Base-by-base conservation (phyloP, 53 echinoderm and acorn worm species). In the Holothuria scabra region DNA sequence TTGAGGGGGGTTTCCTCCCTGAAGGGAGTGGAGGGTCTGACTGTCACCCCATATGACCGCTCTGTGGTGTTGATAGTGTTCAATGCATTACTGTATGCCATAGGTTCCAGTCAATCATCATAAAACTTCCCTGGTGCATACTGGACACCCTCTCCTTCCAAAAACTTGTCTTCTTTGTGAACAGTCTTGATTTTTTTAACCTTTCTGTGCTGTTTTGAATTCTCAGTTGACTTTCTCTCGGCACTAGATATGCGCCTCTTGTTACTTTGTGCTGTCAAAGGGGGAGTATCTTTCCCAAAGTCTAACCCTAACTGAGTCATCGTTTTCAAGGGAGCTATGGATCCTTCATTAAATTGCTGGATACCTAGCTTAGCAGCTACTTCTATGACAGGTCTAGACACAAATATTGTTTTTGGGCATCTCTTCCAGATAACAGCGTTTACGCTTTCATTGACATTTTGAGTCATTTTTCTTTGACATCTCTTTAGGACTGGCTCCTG, bases 351-450 rank as follows among this genome's bases (percentile, higher is more conserved):
- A 79, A 86, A 79, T 24, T 79, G 48, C 80, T 79, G 79, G 31
- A 48, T 65, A 24, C 33, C 66, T 41, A 86, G 56, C 32, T 64
- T 86, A 65, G 80, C 80, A 38, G 80, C 79, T 32, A 79, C 67
- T 79, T 86, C 67, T 24, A 80, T 70, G 33, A 70, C 70, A 12
- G 70, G 33, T 31, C 34, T 30, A 30, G 70, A 70, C 3, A 70
- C 70, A 70, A 70, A 70, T 31, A 70, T 32, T 31, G 70, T 70
- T 41, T 70, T 30, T 4, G 70, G 70, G 41, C 70, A 70, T 32
- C 70, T 70, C 34, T 70, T 32, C 41, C 70, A 70, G 34, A 70
- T 70, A 16, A 70, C 70, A 33, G 41, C 34, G 35, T 70, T 70
- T 35, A 70, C 70, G 34, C 33, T 31, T 21, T 70, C 70, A 32